Conservation (phyloP, 2,113 vertebrate genomes). For the Proteles cristata region DNA sequence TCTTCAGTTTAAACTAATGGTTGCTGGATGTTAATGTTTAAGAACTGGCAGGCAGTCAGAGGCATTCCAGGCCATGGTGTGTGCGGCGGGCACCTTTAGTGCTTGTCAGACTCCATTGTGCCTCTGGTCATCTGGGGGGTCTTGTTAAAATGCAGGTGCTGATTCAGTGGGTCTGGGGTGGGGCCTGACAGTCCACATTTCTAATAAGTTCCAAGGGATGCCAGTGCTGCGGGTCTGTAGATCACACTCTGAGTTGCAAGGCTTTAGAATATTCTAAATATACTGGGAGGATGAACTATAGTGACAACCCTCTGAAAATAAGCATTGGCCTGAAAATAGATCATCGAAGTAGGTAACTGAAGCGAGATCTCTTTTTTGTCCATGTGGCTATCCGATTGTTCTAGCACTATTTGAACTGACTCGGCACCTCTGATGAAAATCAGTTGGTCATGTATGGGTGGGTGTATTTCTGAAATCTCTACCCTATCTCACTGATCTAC, state of each 20-base stretch:
- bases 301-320: conserved; percentile 41
- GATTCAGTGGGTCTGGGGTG: neutral
- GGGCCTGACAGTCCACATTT: neutral
- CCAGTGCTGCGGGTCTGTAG: neutral
- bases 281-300: neutral
- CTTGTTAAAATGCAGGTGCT: conserved; percentile 4
- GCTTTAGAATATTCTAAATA: conserved; percentile 59
- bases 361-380: neutral
- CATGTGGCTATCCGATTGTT: conserved; percentile 34
- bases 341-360: conserved; percentile 18
- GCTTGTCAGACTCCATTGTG: neutral
- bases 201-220: neutral
- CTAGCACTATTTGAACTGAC: conserved; percentile 21
- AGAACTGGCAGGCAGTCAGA: neutral
- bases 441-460: neutral
- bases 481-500: neutral
- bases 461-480: conserved; percentile 28
- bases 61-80: neutral
- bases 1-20: conserved; percentile 43
- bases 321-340: conserved; percentile 51
- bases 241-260: conserved; percentile 30
- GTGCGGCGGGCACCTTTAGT: neutral
- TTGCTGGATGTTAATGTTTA: conserved; percentile 21
- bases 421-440: conserved; percentile 28
- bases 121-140: neutral